Evolutionary conservation across 2,113 vertebrate species (phyloP), one percentile per base, ranked within the genome.

Genomic region (Herpetotheres cachinnans): DNA sequence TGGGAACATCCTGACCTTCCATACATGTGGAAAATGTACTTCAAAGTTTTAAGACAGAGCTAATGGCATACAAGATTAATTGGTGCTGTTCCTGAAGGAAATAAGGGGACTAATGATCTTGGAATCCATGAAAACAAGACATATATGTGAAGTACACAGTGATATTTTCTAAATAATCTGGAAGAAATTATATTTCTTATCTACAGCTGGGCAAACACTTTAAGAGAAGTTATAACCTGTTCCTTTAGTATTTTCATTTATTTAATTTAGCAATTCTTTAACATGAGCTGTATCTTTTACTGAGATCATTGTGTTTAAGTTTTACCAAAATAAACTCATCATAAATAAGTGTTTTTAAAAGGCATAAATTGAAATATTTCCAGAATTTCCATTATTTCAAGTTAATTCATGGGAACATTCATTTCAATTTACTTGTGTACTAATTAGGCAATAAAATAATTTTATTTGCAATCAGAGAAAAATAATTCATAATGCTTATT

Each of bases 1-100:
- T 95, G 77, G 86, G 92, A 91, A 95, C 73, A 76, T 86, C 83
- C 72, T 93, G 96, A 95, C 86, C 82, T 94, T 96, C 83, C 42
- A 54, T 61, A 67, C 36, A 97, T 95, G 94, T 92, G 65, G 80
- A 92, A 96, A 91, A 92, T 25, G 22, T 20, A 95, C 81, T 92
- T 95, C 86, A 95, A 92, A 95, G 89, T 84, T 91, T 92, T 67
- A 81, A 84, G 36, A 91, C 24, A 82, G 50, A 84, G 13, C 52
- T 84, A 86, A 89, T 82, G 40, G 32, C 30, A 49, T 26, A 52
- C 25, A 79, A 95, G 77, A 89, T 91, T 84, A 82, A 93, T 89
- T 59, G 26, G 3, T 44, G 9, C 25, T 89, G 25, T 62, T 95
- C 34, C 77, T 92, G 36, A 72, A 95, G 61, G 80, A 81, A 86